Conservation (phyloP, 92 coral and sea anemone species). For the Pocillopora meandrina region DNA sequence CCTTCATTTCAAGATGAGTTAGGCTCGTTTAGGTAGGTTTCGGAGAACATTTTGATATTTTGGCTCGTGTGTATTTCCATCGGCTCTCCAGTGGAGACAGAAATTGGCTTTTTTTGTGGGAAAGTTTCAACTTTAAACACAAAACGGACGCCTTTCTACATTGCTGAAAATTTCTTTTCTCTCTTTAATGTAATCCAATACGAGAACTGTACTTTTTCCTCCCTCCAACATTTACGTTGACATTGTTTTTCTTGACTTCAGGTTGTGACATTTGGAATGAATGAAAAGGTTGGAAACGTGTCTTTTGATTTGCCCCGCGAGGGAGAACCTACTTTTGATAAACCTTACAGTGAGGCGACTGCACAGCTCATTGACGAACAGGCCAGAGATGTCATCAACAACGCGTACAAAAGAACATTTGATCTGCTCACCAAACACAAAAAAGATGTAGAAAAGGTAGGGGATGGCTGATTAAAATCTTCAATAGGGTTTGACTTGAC, state of each 20-base stretch:
- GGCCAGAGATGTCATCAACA: conserved; percentile 94
- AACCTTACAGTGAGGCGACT: conserved; percentile 99
- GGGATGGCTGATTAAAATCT: background rate
- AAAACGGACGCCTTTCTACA: no score
- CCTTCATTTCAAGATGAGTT: no score
- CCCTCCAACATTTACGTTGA: no score
- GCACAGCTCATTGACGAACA: conserved; percentile 99
- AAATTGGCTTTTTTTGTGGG: no score
- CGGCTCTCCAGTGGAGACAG: no score
- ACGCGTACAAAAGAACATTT: conserved; percentile 82
- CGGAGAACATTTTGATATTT: no score
- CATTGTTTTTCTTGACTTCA: conserved; percentile 8
- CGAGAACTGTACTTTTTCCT: background rate
- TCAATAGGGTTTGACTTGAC: no score
- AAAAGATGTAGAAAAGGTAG: conserved; percentile 91
- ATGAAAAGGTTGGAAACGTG: conserved; percentile 89
- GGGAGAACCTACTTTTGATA: conserved; percentile 96
- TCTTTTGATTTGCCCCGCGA: conserved; percentile 99
- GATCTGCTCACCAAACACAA: conserved; percentile 76
- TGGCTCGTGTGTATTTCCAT: no score
- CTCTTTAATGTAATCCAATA: no score
- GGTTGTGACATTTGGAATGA: conserved; percentile 99
- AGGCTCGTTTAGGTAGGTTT: no score
- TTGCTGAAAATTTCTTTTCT: no score
- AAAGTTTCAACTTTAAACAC: no score